A percentile compares a stretch with the other conserved stretches of the same genome.
Conservation (phyloP, 2,888 invertebrate species). For the Monochamus alternatus region DNA sequence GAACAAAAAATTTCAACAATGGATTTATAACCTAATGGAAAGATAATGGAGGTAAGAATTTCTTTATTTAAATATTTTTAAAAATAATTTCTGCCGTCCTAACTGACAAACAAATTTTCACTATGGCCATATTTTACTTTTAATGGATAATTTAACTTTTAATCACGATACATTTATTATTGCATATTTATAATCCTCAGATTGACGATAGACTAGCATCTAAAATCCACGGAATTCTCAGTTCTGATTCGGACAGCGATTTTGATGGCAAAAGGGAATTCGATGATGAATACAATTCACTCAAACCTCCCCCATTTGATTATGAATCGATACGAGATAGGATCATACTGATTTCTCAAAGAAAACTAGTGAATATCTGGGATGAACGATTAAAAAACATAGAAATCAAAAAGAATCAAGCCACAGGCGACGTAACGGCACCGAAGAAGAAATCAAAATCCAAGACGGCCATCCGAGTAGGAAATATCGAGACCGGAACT, state of each 20-base stretch:
- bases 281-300: neutral
- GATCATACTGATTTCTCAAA: neutral
- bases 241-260: constrained; percentile 15
- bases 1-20: too few species aligned
- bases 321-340: constrained; percentile 4
- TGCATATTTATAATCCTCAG: neutral
- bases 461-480: neutral
- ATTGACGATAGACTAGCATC: neutral
- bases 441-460: neutral
- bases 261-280: constrained; percentile 1
- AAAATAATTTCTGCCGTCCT: too few species aligned
- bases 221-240: constrained; percentile 8
- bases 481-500: neutral
- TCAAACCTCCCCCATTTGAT: constrained; percentile 16
- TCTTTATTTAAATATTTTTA: too few species aligned
- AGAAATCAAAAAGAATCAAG: too few species aligned
- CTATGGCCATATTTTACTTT: too few species aligned
- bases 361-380: neutral
- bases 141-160: too few species aligned
- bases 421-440: too few species aligned
- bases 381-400: too few species aligned
- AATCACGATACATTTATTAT: too few species aligned
- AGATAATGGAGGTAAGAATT: too few species aligned
- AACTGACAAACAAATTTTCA: too few species aligned
- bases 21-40: too few species aligned